Evolutionary conservation across 1,140 invertebrate genomes (phyloP).

Genomic region (Ephestia elutella): DNA sequence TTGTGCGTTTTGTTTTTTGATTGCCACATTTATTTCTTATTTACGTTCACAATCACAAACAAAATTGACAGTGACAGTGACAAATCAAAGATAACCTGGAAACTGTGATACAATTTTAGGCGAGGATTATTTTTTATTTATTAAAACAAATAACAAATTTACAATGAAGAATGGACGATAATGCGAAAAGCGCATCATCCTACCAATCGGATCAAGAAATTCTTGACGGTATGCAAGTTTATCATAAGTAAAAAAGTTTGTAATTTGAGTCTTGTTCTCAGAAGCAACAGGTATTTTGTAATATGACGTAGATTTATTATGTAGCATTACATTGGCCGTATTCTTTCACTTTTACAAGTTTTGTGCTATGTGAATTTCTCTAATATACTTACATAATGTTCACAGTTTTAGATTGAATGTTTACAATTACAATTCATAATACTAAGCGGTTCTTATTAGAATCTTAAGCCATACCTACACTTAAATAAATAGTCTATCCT

Average conservation of each 20-base stretch:
- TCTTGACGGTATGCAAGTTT: conserved; percentile 49
- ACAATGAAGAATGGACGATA: conserved; percentile 72
- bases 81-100: neutral
- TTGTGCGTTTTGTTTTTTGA: too few species aligned
- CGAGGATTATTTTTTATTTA: conserved; percentile 4
- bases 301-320: conserved; percentile 46
- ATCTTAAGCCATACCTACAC: neutral
- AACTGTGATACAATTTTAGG: neutral
- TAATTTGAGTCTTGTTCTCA: conserved; percentile 50
- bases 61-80: too few species aligned
- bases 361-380: neutral
- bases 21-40: too few species aligned
- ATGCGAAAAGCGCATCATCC: conserved; percentile 56
- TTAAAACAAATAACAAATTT: conserved; percentile 34
- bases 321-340: conserved; percentile 5
- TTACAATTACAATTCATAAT: neutral
- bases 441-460: neutral
- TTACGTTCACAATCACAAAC: too few species aligned
- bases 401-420: neutral
- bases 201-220: conserved; percentile 67
- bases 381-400: too few species aligned
- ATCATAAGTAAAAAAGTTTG: conserved; percentile 25
- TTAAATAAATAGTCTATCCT: too few species aligned
- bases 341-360: neutral
- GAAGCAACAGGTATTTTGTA: conserved; percentile 61